These are phyloP conservation scores for Myotis brandtii DNA, from an alignment of 2,113 vertebrate species.

Conservation along the genomic window DNA sequence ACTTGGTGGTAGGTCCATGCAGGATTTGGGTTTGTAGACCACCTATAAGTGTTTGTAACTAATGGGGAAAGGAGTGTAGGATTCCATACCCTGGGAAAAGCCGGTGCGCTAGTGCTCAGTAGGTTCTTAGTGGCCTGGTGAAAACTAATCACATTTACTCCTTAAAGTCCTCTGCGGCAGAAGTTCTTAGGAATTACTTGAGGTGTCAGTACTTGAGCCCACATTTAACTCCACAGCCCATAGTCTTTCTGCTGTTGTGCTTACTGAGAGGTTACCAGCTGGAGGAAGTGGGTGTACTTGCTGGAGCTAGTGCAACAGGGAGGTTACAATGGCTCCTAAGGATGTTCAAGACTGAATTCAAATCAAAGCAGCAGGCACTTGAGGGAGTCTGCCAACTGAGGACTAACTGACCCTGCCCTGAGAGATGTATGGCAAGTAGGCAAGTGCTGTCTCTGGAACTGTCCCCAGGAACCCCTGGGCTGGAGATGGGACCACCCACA, in stretches of 20 bases:
- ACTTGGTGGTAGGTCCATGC: accelerated
- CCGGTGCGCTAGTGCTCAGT: accelerated
- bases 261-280: not conserved
- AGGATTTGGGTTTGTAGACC: not conserved
- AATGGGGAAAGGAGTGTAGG: accelerated
- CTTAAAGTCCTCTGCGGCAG: no score
- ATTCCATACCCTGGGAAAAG: accelerated
- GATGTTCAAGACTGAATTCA: not conserved
- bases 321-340: not conserved
- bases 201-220: not conserved
- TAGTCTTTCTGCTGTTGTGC: no score
- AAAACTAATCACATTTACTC: no score
- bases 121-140: no score
- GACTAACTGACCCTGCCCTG: no score
- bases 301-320: no score
- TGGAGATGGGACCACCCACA: accelerated
- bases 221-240: not conserved
- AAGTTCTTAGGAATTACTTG: not conserved
- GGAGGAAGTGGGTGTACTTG: not conserved
- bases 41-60: accelerated
- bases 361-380: not conserved
- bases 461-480: accelerated
- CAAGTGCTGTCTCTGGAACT: not conserved
- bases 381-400: not conserved
- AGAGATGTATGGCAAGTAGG: no score